These are phyloP conservation scores for Galemys pyrenaicus DNA, from an alignment of 2,113 vertebrate species.

Conservation along the genomic window DNA sequence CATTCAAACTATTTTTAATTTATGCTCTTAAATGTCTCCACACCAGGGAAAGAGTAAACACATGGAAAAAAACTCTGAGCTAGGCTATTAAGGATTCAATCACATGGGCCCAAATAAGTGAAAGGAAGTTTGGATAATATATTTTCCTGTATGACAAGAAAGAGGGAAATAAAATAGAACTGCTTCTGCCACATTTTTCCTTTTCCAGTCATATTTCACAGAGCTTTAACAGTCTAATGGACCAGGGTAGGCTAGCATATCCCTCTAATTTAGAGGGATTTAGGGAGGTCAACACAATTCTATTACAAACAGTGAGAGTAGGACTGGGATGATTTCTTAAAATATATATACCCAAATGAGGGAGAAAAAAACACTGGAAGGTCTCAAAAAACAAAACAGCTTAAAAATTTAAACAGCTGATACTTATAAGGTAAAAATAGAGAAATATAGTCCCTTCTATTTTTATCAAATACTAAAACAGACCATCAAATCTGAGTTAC, in stretches of 20 bases:
- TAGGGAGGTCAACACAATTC: not conserved
- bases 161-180: not conserved
- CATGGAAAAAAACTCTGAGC: not conserved
- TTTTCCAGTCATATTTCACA: not conserved
- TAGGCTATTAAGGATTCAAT: not conserved
- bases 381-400: not conserved
- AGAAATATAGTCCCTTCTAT: not conserved
- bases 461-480: not conserved
- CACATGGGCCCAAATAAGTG: not conserved
- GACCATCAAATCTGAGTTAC: not conserved
- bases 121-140: not conserved
- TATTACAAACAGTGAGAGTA: not conserved
- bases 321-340: not conserved
- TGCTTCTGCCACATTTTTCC: not conserved
- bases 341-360: not conserved
- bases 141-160: not conserved
- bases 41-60: not conserved
- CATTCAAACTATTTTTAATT: not conserved
- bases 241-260: not conserved
- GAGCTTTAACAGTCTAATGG: not conserved
- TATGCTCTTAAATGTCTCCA: not conserved
- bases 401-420: not conserved
- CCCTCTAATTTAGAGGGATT: accelerated
- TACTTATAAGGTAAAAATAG: not conserved
- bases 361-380: not conserved